A percentile compares a stretch with the other conserved stretches of the same genome.
Evolutionary conservation across 2,888 invertebrate species (phyloP).

Genomic region (Lingula anatina): DNA sequence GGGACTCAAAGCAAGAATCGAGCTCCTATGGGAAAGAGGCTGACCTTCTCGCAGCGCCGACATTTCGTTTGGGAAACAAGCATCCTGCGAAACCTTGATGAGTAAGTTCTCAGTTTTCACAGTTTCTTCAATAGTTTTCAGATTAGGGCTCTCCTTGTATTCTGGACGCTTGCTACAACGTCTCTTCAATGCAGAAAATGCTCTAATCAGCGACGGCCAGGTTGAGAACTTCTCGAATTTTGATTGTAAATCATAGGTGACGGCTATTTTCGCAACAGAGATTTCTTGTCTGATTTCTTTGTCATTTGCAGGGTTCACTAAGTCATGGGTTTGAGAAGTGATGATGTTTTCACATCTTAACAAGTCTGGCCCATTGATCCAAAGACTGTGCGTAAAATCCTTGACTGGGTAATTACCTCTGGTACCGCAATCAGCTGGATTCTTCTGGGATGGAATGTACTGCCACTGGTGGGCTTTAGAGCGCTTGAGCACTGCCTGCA

Average conservation of each 20-base stretch:
- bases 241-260: no score
- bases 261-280: no score
- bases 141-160: not conserved
- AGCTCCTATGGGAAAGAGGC: not conserved
- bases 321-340: no score
- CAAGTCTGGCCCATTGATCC: slow-evolving; percentile 9
- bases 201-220: not conserved
- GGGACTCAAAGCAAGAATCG: not conserved
- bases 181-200: not conserved
- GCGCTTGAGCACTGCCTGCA: slow-evolving; percentile 7
- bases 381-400: slow-evolving; percentile 3
- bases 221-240: not conserved
- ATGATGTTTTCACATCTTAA: not conserved
- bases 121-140: not conserved
- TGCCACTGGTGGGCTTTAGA: slow-evolving; percentile 10
- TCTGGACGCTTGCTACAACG: not conserved
- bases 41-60: not conserved
- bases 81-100: not conserved
- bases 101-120: not conserved
- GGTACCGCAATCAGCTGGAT: slow-evolving; percentile 12
- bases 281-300: no score
- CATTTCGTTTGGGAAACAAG: not conserved
- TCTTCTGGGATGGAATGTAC: slow-evolving; percentile 7
- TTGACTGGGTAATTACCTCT: no score
- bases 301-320: no score